A percentile compares a stretch with the other conserved stretches of the same genome.
Conservation (phyloP, 2,797 vertebrate species). For the Halcyon leucocephala region DNA sequence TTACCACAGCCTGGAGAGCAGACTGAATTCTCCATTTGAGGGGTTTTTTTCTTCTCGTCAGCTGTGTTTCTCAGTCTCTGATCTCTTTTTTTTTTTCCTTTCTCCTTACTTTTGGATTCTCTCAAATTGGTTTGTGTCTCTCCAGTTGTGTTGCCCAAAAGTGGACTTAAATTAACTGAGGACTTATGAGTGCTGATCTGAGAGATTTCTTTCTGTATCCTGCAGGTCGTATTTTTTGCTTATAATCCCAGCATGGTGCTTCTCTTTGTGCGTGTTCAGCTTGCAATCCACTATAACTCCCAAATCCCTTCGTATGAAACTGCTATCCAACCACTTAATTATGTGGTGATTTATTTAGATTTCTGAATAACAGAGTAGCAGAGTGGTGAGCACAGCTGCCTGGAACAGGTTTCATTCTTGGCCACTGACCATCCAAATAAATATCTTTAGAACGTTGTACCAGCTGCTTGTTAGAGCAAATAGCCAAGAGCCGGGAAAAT, state of each 20-base stretch:
- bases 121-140: neutral
- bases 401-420: constrained; percentile 44
- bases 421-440: constrained; percentile 30
- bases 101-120: neutral
- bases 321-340: neutral
- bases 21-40: neutral
- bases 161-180: constrained; percentile 19
- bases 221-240: constrained; percentile 2
- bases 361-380: neutral
- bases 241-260: constrained; percentile 1
- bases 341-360: constrained; percentile 7
- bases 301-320: neutral
- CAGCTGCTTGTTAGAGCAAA: constrained; percentile 46
- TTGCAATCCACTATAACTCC: neutral
- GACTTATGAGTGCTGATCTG: neutral
- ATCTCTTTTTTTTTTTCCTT: neutral
- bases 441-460: neutral
- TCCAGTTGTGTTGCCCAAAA: constrained; percentile 15
- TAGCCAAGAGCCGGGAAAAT: constrained; percentile 29
- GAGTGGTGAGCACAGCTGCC: neutral
- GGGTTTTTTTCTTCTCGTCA: neutral
- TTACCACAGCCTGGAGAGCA: neutral
- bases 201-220: neutral
- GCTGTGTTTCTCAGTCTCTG: neutral
- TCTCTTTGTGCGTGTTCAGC: neutral